phyloP scores from a whole-genome alignment of 2,113 vertebrate genomes.

The Dicrurus megarhynchus region DNA sequence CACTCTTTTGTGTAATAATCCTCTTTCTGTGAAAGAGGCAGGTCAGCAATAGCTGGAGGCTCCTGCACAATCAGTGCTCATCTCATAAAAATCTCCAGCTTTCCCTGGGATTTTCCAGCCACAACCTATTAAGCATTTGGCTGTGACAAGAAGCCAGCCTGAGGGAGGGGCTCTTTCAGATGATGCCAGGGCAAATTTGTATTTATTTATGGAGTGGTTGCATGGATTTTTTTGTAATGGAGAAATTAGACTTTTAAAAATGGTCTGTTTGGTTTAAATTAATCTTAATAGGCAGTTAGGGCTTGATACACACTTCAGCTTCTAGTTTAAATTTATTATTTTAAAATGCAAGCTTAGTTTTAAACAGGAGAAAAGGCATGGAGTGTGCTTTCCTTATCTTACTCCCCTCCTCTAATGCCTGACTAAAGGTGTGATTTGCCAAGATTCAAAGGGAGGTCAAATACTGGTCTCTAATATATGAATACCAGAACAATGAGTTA shows the following conservation, averaged over 20 bases:
- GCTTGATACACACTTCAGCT: neutral
- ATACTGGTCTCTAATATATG: neutral
- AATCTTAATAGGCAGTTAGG: conserved; percentile 1
- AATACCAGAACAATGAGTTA: neutral
- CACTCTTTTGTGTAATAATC: conserved; percentile 68
- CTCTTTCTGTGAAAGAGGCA: conserved; percentile 60
- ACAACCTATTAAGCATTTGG: conserved; percentile 54
- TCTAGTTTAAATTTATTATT: conserved; percentile 14
- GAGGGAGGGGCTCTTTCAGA: conserved; percentile 12
- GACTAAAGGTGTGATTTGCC: neutral
- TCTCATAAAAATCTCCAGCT: conserved; percentile 57
- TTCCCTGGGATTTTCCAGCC: conserved; percentile 66
- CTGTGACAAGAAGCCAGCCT: conserved; percentile 16
- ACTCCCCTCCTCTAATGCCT: neutral
- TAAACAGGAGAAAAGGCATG: neutral
- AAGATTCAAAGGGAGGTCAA: neutral
- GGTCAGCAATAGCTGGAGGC: conserved; percentile 62
- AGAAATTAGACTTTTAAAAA: conserved; percentile 12
- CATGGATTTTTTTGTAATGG: neutral
- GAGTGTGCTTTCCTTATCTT: neutral
- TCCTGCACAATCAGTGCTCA: conserved; percentile 55
- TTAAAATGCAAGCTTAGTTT: conserved; percentile 8
- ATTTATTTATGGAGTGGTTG: neutral
- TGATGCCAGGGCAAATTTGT: neutral
- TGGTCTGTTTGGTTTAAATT: neutral